A percentile compares a stretch with the other conserved stretches of the same genome.
Evolutionary conservation across 2,797 vertebrate genomes (phyloP).

Genomic region (Pangasius mekongensis): DNA sequence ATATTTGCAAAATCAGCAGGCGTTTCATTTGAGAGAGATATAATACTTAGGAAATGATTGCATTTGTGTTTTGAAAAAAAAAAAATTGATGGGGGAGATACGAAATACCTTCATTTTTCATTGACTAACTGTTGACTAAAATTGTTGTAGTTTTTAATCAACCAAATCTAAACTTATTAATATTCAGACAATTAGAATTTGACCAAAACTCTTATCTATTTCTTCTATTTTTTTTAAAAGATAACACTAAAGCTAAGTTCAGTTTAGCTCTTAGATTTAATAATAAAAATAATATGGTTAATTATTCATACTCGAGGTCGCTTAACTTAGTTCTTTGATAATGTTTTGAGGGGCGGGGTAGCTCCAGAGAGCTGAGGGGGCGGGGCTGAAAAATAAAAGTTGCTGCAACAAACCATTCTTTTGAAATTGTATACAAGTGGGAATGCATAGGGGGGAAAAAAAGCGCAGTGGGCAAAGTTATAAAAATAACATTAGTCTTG

Average conservation of each 20-base stretch:
- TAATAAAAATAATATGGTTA: no score
- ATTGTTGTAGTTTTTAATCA: not conserved
- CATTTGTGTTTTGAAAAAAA: not conserved
- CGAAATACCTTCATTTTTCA: not conserved
- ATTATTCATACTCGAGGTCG: not conserved
- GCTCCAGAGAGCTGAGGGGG: not conserved
- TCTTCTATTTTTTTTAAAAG: no score
- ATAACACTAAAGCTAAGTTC: not conserved
- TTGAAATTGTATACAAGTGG: not conserved
- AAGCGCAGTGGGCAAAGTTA: not conserved
- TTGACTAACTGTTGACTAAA: no score
- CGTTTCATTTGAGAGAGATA: not conserved
- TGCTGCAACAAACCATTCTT: not conserved
- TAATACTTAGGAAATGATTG: not conserved
- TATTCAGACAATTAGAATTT: no score
- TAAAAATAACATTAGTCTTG: not conserved
- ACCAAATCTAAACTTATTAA: not conserved
- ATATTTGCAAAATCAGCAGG: no score
- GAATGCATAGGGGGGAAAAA: not conserved
- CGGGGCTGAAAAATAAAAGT: not conserved
- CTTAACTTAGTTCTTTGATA: no score
- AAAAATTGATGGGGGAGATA: not conserved
- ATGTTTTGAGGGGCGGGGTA: not conserved
- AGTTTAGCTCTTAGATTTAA: not conserved
- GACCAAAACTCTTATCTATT: no score